Conservation (phyloP, 1,140 invertebrate genomes). For the Ganaspis sp. region DNA sequence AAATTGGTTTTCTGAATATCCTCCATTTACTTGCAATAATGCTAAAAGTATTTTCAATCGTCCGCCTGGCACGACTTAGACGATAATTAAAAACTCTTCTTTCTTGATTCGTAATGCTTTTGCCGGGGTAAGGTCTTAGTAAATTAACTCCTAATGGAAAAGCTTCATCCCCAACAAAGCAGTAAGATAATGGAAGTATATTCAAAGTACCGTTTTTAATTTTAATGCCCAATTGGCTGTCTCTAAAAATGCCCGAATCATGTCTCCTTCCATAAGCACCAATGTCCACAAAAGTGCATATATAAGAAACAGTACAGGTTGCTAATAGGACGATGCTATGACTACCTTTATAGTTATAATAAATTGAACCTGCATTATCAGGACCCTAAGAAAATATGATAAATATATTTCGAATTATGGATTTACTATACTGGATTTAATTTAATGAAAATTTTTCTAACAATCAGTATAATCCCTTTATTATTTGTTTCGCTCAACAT, state of each 20-base stretch:
- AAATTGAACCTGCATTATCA: constrained; percentile 38
- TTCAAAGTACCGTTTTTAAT: constrained; percentile 49
- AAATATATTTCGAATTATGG: background rate
- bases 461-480: too few relatives aligned
- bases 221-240: constrained; percentile 60
- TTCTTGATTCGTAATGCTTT: too few relatives aligned
- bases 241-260: too few relatives aligned
- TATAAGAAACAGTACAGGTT: background rate
- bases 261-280: constrained; percentile 5
- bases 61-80: constrained; percentile 67
- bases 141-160: constrained; percentile 62
- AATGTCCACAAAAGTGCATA: background rate
- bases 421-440: too few relatives aligned
- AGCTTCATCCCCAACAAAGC: constrained; percentile 67
- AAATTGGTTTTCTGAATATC: constrained; percentile 59
- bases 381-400: constrained; percentile 32
- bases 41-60: constrained; percentile 72
- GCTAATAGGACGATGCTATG: constrained; percentile 41
- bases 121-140: too few relatives aligned
- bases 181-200: constrained; percentile 57
- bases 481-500: too few relatives aligned
- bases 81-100: too few relatives aligned
- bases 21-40: constrained; percentile 70
- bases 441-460: too few relatives aligned
- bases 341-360: too few relatives aligned